These are phyloP conservation scores for Ascaphus truei DNA, from an alignment of 2,113 vertebrate genomes.

Conservation along the genomic window DNA sequence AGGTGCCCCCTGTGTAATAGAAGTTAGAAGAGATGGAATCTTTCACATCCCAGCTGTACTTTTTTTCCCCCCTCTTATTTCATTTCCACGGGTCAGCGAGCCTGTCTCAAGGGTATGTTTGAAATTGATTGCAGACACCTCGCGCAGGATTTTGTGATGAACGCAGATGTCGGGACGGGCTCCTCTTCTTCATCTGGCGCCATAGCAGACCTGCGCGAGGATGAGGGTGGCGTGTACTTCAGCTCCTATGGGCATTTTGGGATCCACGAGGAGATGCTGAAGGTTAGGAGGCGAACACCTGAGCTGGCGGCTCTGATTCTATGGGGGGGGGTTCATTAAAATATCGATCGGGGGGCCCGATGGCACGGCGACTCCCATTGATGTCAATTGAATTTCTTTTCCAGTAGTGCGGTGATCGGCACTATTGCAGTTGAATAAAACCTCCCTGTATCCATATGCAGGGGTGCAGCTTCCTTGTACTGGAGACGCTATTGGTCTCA, in stretches of 20 bases:
- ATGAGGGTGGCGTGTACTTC: conserved; percentile 93
- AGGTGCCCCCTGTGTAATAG: neutral
- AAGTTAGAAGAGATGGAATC: too few relatives aligned
- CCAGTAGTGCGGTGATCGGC: too few relatives aligned
- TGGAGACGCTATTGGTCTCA: too few relatives aligned
- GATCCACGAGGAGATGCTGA: conserved; percentile 97
- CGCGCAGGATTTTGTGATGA: conserved; percentile 87
- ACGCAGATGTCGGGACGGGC: conserved; percentile 59
- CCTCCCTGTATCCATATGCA: too few relatives aligned
- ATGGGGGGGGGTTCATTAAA: neutral
- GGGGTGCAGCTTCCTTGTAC: too few relatives aligned
- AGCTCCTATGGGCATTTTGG: conserved; percentile 91
- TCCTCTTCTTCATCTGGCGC: conserved; percentile 45
- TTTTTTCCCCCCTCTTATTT: conserved; percentile 22
- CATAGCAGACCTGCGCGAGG: conserved; percentile 76
- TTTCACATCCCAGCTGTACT: neutral
- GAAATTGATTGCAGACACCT: conserved; percentile 77
- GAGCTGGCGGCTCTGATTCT: neutral
- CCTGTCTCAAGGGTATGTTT: conserved; percentile 65
- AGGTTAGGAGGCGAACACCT: conserved; percentile 77
- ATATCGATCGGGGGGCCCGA: too few relatives aligned
- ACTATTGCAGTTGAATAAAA: too few relatives aligned
- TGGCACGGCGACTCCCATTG: too few relatives aligned
- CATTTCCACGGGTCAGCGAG: conserved; percentile 52
- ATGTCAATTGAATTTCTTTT: too few relatives aligned